Conservation (phyloP, 2,888 invertebrate genomes). For the Hirtodrosophila duncani region DNA sequence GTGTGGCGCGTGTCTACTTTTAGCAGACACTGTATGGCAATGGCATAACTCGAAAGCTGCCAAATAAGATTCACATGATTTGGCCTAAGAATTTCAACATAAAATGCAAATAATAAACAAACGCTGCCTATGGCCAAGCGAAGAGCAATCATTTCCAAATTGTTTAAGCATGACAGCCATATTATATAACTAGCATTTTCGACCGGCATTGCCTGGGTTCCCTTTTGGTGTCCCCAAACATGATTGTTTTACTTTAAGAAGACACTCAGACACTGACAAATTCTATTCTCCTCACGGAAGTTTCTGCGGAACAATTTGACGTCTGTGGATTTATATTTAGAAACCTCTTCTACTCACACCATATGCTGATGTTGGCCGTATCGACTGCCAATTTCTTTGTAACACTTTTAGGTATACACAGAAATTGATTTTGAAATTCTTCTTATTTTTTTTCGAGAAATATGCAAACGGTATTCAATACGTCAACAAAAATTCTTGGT, state of each 20-base stretch:
- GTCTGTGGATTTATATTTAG: conserved; percentile 29
- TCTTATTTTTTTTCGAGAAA: conserved; percentile 24
- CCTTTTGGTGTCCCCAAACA: too few species aligned
- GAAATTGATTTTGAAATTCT: neutral
- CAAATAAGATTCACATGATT: conserved; percentile 12
- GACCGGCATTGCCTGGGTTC: too few species aligned
- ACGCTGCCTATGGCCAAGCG: too few species aligned
- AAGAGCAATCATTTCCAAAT: too few species aligned
- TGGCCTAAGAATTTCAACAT: neutral
- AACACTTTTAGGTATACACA: conserved; percentile 18
- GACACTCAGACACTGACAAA: too few species aligned
- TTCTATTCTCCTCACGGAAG: too few species aligned
- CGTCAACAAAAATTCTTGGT: conserved; percentile 74
- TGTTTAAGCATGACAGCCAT: too few species aligned
- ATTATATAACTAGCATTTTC: too few species aligned
- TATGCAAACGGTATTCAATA: conserved; percentile 70
- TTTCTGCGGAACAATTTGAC: conserved; percentile 52
- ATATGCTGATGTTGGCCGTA: too few species aligned
- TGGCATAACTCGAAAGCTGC: conserved; percentile 42
- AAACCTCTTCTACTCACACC: too few species aligned
- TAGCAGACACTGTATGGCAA: conserved; percentile 45
- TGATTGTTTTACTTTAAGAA: too few species aligned
- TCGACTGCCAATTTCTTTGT: conserved; percentile 28
- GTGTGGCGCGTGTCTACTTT: conserved; percentile 48
- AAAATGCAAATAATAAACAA: too few species aligned